A percentile compares a stretch with the other conserved stretches of the same genome.
Evolutionary conservation across 2,113 vertebrate species (phyloP).

Genomic region (Hystrix brachyura): DNA sequence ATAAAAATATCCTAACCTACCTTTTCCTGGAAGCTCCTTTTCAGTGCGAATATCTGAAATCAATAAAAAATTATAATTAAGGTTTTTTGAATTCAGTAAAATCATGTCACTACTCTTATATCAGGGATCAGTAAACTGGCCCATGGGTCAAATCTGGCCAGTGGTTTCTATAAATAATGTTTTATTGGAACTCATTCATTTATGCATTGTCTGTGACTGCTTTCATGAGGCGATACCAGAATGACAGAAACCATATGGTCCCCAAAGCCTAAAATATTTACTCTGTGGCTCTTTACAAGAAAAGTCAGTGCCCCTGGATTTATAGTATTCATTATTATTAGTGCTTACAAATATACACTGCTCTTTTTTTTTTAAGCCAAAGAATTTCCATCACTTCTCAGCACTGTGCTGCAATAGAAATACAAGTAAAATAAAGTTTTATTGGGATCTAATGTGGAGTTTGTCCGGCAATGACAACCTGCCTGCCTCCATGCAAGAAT

Average conservation of each 20-base stretch:
- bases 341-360: neutral
- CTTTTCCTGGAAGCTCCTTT: constrained; percentile 87
- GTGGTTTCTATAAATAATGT: constrained; percentile 3
- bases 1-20: constrained; percentile 84
- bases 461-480: neutral
- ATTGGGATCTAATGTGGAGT: neutral
- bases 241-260: neutral
- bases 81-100: constrained; percentile 48
- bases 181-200: constrained; percentile 16
- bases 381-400: neutral
- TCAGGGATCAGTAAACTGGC: neutral
- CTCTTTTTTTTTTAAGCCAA: constrained; percentile 12
- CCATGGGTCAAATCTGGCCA: neutral
- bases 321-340: neutral
- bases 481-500: neutral
- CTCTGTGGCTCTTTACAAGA: neutral
- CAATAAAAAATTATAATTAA: constrained; percentile 66
- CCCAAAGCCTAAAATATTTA: neutral
- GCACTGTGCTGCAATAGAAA: neutral
- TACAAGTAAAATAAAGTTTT: neutral
- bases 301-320: constrained; percentile 11
- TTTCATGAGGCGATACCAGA: neutral
- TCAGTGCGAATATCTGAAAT: constrained; percentile 87
- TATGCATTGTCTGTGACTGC: neutral
- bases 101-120: constrained; percentile 27